A percentile compares a stretch with the other conserved stretches of the same genome.
Evolutionary conservation across 2,113 vertebrate species (phyloP).

Genomic region (Blennius ocellaris): DNA sequence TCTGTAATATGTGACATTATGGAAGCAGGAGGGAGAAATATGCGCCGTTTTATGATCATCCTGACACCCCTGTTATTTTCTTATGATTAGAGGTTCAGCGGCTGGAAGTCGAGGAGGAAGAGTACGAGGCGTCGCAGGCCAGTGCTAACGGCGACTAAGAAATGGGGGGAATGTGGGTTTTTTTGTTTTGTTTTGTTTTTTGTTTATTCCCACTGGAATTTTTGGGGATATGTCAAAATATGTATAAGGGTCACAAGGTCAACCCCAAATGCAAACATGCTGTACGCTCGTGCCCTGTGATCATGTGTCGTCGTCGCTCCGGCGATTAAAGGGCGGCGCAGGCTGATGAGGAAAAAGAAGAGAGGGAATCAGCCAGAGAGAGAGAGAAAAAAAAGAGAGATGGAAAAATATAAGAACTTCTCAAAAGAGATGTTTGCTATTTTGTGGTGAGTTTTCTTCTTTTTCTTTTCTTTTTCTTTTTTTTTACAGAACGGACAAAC

Average conservation of each 20-base stretch:
- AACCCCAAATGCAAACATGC: not conserved
- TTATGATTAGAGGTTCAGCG: constrained; percentile 60
- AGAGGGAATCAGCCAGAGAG: not conserved
- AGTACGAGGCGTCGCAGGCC: not conserved
- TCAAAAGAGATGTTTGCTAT: not conserved
- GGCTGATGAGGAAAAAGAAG: constrained; percentile 14
- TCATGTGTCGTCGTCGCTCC: constrained; percentile 6
- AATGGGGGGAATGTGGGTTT: not conserved
- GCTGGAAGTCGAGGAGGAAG: constrained; percentile 7
- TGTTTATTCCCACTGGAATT: no score
- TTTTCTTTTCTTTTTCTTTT: not conserved
- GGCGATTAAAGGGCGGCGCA: constrained; percentile 26
- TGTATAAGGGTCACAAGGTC: constrained; percentile 26
- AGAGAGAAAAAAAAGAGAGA: not conserved
- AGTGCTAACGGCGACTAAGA: not conserved
- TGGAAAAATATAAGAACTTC: constrained; percentile 28
- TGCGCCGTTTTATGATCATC: constrained; percentile 56
- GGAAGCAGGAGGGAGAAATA: constrained; percentile 56
- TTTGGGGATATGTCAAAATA: not conserved
- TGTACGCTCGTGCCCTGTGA: constrained; percentile 20
- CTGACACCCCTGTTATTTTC: constrained; percentile 60
- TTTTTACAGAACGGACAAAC: constrained; percentile 12
- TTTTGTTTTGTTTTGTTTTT: not conserved
- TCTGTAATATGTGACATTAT: constrained; percentile 67
- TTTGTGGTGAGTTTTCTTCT: constrained; percentile 17